A percentile compares a stretch with the other conserved stretches of the same genome.
These are phyloP conservation scores for Paedocypris sp. DNA, from an alignment of 2,113 vertebrate genomes.

Conservation along the genomic window DNA sequence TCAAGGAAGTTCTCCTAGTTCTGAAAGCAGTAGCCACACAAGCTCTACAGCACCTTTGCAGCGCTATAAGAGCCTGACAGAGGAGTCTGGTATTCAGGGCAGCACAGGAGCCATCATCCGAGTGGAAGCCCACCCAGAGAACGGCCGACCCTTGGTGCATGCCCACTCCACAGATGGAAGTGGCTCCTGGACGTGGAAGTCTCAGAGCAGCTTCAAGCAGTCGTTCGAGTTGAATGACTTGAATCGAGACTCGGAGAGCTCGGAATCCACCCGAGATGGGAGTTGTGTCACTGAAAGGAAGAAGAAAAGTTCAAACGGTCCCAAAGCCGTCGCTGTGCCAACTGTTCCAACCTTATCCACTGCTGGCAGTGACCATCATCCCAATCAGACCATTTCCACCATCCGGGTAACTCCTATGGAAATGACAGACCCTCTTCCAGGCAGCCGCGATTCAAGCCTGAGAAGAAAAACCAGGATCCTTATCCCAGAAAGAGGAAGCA, in stretches of 20 bases:
- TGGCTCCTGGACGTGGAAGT: constrained; percentile 93
- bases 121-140: constrained; percentile 91
- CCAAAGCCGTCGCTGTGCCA: constrained; percentile 36
- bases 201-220: constrained; percentile 74
- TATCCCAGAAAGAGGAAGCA: constrained; percentile 88
- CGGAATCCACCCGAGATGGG: constrained; percentile 74
- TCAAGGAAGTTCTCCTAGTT: constrained; percentile 79
- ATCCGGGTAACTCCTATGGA: constrained; percentile 90
- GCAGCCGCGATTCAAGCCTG: constrained; percentile 83
- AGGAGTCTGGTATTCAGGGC: constrained; percentile 58
- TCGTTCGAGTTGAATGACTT: constrained; percentile 89
- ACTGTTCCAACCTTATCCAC: constrained; percentile 37
- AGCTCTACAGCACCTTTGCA: constrained; percentile 50
- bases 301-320: constrained; percentile 57
- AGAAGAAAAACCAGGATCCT: constrained; percentile 86
- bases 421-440: constrained; percentile 64
- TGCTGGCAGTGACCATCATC: constrained; percentile 62
- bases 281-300: constrained; percentile 78
- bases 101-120: constrained; percentile 68
- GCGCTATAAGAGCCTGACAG: constrained; percentile 72
- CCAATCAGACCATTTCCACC: constrained; percentile 65
- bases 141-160: constrained; percentile 76
- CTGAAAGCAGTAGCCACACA: constrained; percentile 71
- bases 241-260: constrained; percentile 84
- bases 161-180: constrained; percentile 79